Conservation (phyloP, 2,113 vertebrate species). For the Pituophis catenifer region DNA sequence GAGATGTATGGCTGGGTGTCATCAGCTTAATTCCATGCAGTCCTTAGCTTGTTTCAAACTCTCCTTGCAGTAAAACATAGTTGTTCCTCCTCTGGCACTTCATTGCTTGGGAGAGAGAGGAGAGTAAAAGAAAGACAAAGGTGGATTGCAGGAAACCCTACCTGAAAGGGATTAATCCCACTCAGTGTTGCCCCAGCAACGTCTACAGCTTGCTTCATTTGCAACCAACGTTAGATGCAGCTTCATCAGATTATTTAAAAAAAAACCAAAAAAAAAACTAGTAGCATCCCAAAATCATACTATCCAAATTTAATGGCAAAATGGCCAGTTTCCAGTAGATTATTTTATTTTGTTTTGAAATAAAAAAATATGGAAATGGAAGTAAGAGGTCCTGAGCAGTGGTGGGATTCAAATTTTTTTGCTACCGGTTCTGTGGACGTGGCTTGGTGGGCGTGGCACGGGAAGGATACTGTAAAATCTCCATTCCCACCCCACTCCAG, state of each 20-base stretch:
- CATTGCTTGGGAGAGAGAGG: neutral
- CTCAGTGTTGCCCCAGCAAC: neutral
- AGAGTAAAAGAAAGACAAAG: neutral
- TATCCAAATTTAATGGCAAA: neutral
- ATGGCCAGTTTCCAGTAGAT: neutral
- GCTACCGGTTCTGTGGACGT: no score
- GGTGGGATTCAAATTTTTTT: no score
- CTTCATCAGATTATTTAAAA: neutral
- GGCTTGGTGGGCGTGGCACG: no score
- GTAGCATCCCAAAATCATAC: neutral
- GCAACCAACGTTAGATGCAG: neutral
- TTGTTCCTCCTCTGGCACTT: neutral
- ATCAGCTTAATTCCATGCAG: neutral
- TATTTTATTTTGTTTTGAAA: neutral
- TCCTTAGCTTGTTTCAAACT: neutral
- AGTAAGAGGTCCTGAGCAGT: neutral
- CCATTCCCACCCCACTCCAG: no score
- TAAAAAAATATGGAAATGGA: neutral
- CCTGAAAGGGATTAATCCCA: neutral
- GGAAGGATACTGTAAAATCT: no score
- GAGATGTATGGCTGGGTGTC: no score
- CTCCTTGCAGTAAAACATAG: neutral
- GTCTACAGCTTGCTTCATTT: neutral
- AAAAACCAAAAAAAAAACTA: neutral
- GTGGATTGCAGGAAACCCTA: neutral